phyloP scores from a whole-genome alignment of 2,113 vertebrate species.

The Bucco capensis region DNA sequence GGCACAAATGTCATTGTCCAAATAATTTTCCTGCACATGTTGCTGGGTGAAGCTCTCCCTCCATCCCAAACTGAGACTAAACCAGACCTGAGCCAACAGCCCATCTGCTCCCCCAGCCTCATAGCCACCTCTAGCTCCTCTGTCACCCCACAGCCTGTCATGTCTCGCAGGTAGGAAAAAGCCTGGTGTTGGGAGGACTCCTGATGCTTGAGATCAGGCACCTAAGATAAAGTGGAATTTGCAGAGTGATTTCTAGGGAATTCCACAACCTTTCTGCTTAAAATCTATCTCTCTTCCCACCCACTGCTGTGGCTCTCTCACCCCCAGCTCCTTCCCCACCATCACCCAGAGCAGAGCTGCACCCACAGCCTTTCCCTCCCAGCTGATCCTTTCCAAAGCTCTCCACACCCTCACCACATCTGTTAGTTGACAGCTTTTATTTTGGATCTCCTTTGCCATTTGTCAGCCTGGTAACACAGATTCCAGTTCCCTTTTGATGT shows the following conservation, averaged over 20 bases:
- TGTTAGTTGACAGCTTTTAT: slow-evolving; percentile 37
- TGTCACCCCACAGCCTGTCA: neutral
- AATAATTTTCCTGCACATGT: neutral
- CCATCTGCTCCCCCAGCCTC: neutral
- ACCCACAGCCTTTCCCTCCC: neutral
- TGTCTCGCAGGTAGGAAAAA: neutral
- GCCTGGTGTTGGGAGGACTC: neutral
- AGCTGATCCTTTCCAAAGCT: neutral
- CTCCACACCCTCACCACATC: neutral
- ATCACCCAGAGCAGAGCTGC: neutral
- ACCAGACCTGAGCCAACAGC: neutral
- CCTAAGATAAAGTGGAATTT: neutral
- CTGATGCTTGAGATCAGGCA: fast-evolving
- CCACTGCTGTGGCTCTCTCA: fast-evolving
- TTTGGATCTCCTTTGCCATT: slow-evolving; percentile 57
- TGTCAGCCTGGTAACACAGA: slow-evolving; percentile 27
- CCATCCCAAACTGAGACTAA: neutral
- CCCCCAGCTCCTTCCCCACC: neutral
- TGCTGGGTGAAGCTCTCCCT: neutral
- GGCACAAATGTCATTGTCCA: neutral
- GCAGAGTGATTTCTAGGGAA: neutral
- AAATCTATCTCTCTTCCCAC: neutral
- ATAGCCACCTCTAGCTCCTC: fast-evolving
- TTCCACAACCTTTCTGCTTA: neutral
- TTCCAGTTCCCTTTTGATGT: slow-evolving; percentile 42